Evolutionary conservation across 2,797 vertebrate species (phyloP), one percentile per base, ranked within the genome.

Genomic region (Anas georgica): DNA sequence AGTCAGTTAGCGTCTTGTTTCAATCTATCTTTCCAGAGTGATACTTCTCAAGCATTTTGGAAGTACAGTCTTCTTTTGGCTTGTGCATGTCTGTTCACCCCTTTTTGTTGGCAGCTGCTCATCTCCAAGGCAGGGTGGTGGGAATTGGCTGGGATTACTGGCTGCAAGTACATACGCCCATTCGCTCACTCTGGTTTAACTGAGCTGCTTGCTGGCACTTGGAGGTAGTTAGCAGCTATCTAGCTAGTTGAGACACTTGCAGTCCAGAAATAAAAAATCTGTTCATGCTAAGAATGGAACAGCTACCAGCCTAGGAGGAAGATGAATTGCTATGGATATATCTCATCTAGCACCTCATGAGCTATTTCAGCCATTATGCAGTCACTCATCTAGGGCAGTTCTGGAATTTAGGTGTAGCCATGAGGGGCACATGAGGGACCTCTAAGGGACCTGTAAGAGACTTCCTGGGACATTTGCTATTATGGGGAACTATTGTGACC

Each of bases 201-300:
- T 66, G 88, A 96, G 90, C 50, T 94, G 80, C 82, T 91, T 90
- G 94, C 77, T 96, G 96, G 91, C 95, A 82, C 74, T 45, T 58
- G 22, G 46, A 93, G 63, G 74, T 94, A 86, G 95, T 94, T 93
- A 95, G 83, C 83, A 94, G 67, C 63, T 84, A 81, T 73, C 93
- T 64, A 94, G 46, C 74, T 94, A 52, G 96, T 91, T 94, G 85
- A 95, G 91, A 86, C 69, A 69, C 82, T 96, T 75, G 46, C 67
- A 94, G 56, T 35, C 63, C 67, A 91, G 83, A 90, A 94, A 79
- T 64, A 91, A 93, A 93, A 96, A 94, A 95, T 96, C 93, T 94
- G 86, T 84, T 93, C 48, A 3, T 84, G 88, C 91, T 90, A 95
- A 91, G 94, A 95, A 93, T 79, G 81, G 90, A 96, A 88, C 43